A percentile compares a stretch with the other conserved stretches of the same genome.
Conservation (phyloP, 2,797 vertebrate species). For the Graptemys geographica region DNA sequence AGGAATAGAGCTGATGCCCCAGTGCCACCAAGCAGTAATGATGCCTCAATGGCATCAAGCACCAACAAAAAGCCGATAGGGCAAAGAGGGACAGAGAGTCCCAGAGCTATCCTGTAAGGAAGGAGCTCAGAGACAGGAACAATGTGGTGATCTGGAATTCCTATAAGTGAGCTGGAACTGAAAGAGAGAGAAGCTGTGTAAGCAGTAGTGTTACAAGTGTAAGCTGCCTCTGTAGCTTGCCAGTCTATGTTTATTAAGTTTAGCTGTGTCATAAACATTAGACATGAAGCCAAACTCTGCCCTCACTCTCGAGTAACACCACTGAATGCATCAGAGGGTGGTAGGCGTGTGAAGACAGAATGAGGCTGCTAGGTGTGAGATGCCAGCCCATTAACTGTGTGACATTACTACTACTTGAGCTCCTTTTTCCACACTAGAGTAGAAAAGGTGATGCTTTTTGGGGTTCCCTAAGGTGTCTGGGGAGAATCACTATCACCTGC, state of each 20-base stretch:
- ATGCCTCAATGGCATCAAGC: no score
- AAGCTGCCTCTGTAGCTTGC: not conserved
- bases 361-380: not conserved
- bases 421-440: not conserved
- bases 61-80: not conserved
- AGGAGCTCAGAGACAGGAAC: not conserved
- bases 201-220: not conserved
- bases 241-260: slow-evolving; percentile 4
- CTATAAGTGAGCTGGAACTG: not conserved
- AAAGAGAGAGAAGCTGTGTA: slow-evolving; percentile 16
- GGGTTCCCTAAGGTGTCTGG: not conserved
- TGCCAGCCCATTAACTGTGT: not conserved
- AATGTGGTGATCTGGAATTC: not conserved
- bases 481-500: not conserved
- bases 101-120: not conserved
- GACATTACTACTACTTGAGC: not conserved
- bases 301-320: not conserved
- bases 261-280: slow-evolving; percentile 3
- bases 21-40: not conserved
- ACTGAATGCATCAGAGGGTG: not conserved
- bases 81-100: not conserved
- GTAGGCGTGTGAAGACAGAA: not conserved
- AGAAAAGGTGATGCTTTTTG: not conserved
- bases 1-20: not conserved
- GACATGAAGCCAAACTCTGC: not conserved